Evolutionary conservation across 2,113 vertebrate genomes (phyloP), one percentile per base, ranked within the genome.

Genomic region (Petrocephalus microphthalmus): DNA sequence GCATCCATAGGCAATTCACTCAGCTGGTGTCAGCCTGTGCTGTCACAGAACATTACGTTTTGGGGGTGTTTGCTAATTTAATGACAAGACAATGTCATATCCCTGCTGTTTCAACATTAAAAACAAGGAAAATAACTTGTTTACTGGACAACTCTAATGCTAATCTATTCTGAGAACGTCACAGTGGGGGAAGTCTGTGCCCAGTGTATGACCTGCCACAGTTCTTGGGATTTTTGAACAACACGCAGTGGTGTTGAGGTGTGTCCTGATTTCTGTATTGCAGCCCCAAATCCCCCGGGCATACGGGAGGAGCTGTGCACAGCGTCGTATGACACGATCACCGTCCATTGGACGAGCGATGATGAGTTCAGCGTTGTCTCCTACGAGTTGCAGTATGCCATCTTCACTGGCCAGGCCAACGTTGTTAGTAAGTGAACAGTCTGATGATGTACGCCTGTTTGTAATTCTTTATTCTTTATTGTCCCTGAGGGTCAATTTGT

Each of bases 221-320:
- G 60, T 67, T 67, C n/a, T n/a, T n/a, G 0, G n/a, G 25, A 2
- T 64, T 64, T 2, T 25, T n/a, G 1, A n/a, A n/a, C 60, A 64
- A 64, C 60, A 64, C n/a, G 57, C 22, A 25, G 60, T 64, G 10
- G 10, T 67, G 60, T 13, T 29, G 6, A 83, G 45, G 20, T n/a
- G 42, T 83, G 42, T 83, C 7, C 20, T 20, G 19, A 45, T 49
- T 49, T 47, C 57, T 51, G 7, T 90, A 3, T 89, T 90, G 87
- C 95, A 99, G 98, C 98, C 88, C 98, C 98, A 81, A 98, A 96
- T 94, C 96, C 98, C 57, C 97, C 98, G 33, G 95, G 95, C 54
- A 99, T 99, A 93, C 95, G 98, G 49, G 97, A 98, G 95, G 98
- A 99, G 91, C 95, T 99, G 87, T 99, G 98, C 88, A 99, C 98